phyloP scores from a whole-genome alignment of 2,113 vertebrate genomes.

The Panthera tigris region DNA sequence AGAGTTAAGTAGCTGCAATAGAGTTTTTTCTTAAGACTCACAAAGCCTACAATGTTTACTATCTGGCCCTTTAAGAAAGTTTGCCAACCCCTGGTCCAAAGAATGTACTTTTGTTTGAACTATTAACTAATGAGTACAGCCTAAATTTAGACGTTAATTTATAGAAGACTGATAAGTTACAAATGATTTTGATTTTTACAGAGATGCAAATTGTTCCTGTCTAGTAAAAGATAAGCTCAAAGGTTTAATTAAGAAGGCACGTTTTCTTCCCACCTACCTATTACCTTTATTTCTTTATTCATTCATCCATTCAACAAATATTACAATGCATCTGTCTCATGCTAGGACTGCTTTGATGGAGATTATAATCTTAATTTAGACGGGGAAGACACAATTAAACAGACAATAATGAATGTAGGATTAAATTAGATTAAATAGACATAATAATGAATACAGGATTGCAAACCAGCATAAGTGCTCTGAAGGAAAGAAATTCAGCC shows the following conservation, averaged over 20 bases:
- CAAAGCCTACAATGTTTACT: slow-evolving; percentile 5
- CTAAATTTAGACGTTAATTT: slow-evolving; percentile 22
- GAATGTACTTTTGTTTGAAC: slow-evolving; percentile 17
- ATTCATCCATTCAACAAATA: slow-evolving; percentile 41
- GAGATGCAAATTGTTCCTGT: slow-evolving; percentile 3
- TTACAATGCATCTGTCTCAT: not conserved
- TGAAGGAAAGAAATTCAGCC: slow-evolving; percentile 13
- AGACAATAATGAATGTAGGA: slow-evolving; percentile 26
- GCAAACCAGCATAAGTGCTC: not conserved
- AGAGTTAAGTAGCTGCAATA: not conserved
- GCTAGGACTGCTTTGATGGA: slow-evolving; percentile 16
- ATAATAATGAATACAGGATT: slow-evolving; percentile 25
- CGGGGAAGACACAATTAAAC: not conserved
- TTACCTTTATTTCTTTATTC: slow-evolving; percentile 45
- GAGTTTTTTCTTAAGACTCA: not conserved
- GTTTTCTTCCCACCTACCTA: slow-evolving; percentile 1
- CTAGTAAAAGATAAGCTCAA: slow-evolving; percentile 13
- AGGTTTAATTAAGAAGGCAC: not conserved
- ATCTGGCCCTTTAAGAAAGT: slow-evolving; percentile 23
- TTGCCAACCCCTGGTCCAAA: not conserved
- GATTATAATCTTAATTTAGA: slow-evolving; percentile 46
- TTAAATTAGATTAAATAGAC: not conserved
- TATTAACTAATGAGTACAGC: not conserved
- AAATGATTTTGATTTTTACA: slow-evolving; percentile 29
- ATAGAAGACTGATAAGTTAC: not conserved